Conservation (phyloP, 2,113 vertebrate species). For the Salminus brasiliensis region DNA sequence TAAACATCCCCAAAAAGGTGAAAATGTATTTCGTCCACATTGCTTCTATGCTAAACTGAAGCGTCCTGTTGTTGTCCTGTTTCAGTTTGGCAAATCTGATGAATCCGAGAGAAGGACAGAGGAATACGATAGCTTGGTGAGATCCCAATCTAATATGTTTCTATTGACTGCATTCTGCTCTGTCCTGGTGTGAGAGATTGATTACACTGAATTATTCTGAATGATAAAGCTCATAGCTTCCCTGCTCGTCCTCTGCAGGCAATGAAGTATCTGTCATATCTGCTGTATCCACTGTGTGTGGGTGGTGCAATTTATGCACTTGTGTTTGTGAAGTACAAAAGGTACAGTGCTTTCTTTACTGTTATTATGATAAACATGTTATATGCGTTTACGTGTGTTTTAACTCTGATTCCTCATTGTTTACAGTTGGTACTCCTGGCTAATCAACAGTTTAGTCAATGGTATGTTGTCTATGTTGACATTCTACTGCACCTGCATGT, state of each 20-base stretch:
- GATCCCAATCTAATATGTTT: too few relatives aligned
- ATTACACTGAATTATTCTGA: too few relatives aligned
- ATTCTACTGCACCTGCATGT: too few relatives aligned
- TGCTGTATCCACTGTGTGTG: conserved; percentile 92
- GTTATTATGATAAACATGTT: neutral
- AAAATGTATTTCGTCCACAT: neutral
- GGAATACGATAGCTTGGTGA: conserved; percentile 93
- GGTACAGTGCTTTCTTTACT: conserved; percentile 70
- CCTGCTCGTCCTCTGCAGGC: conserved; percentile 75
- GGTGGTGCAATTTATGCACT: conserved; percentile 91
- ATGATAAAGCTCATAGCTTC: neutral
- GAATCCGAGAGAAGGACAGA: conserved; percentile 93
- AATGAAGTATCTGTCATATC: conserved; percentile 94
- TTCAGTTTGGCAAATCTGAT: conserved; percentile 87
- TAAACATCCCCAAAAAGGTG: neutral
- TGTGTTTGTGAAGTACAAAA: conserved; percentile 93
- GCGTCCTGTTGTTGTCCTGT: neutral
- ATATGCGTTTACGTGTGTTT: neutral
- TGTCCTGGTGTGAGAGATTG: too few relatives aligned
- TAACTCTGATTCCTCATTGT: conserved; percentile 21
- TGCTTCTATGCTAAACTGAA: neutral
- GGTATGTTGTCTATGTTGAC: conserved; percentile 77
- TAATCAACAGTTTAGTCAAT: conserved; percentile 97
- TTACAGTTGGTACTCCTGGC: conserved; percentile 95
- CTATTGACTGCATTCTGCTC: too few relatives aligned